These are phyloP conservation scores for Lophochroa leadbeateri DNA, from an alignment of 2,113 vertebrate species.

Conservation along the genomic window DNA sequence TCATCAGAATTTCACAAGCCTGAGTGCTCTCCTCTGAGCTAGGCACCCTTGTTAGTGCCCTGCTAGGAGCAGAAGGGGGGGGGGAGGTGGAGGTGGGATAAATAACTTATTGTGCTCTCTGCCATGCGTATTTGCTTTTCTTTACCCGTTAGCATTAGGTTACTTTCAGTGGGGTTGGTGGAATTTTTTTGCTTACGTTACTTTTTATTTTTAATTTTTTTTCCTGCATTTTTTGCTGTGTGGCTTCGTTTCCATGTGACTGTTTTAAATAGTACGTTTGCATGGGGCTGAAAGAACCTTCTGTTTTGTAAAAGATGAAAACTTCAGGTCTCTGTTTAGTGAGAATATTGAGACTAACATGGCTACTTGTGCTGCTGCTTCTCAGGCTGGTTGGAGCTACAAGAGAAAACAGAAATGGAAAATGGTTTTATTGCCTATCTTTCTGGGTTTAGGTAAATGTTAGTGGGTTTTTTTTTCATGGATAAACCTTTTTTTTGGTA, in stretches of 20 bases:
- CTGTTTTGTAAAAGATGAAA: slow-evolving; percentile 60
- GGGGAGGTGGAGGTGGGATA: not conserved
- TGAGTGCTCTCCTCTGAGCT: not conserved
- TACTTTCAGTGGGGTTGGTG: not conserved
- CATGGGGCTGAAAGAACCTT: slow-evolving; percentile 74
- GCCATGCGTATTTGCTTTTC: not conserved
- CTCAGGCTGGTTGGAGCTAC: not conserved
- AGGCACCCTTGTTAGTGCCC: not conserved
- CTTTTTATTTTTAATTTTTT: not conserved
- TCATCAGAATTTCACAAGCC: not conserved
- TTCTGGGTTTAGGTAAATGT: slow-evolving; percentile 74
- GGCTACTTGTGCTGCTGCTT: slow-evolving; percentile 32
- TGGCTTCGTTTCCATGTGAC: slow-evolving; percentile 48
- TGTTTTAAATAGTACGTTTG: slow-evolving; percentile 66
- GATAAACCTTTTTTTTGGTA: not conserved
- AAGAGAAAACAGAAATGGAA: not conserved
- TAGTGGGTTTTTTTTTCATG: not conserved
- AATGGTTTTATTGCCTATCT: not conserved
- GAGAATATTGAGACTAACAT: slow-evolving; percentile 25
- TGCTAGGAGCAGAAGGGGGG: not conserved
- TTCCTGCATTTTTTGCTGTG: slow-evolving; percentile 3
- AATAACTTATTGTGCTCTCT: slow-evolving; percentile 27
- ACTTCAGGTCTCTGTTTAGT: slow-evolving; percentile 50
- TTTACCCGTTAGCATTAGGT: not conserved
- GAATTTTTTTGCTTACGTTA: not conserved